These are phyloP conservation scores for Muschampia plurimacula DNA, from an alignment of 2,888 invertebrate species.

Conservation along the genomic window DNA sequence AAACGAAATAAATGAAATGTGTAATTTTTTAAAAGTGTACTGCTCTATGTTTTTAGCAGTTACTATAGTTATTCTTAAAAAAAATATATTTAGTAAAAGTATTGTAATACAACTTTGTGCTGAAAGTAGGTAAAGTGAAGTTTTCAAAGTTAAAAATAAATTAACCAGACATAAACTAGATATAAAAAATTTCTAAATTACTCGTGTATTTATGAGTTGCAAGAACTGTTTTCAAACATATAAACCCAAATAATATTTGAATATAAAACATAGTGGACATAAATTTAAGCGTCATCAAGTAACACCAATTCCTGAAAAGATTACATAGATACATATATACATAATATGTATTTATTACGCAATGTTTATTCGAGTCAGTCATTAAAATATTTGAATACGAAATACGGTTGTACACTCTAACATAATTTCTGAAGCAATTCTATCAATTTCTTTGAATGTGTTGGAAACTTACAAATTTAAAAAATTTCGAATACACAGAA, in stretches of 20 bases:
- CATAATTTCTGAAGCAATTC: not conserved
- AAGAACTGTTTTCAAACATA: not conserved
- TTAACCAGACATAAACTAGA: not conserved
- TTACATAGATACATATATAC: not conserved
- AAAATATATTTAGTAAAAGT: too few species aligned
- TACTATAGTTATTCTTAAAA: too few species aligned
- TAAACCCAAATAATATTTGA: not conserved
- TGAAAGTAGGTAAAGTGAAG: too few species aligned
- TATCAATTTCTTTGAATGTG: not conserved
- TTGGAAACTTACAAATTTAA: not conserved
- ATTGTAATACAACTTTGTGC: too few species aligned
- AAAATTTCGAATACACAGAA: not conserved
- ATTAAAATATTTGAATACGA: not conserved
- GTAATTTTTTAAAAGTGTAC: too few species aligned
- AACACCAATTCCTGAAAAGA: constrained; percentile 5
- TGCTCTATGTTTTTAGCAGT: too few species aligned
- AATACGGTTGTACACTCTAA: not conserved
- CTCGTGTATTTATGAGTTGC: not conserved
- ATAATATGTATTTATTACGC: not conserved
- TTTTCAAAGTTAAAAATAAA: not conserved
- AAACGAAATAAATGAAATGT: not conserved
- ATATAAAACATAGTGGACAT: not conserved
- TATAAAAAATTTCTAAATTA: not conserved
- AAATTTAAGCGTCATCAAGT: not conserved
- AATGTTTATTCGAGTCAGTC: not conserved